phyloP scores from a whole-genome alignment of 2,113 vertebrate species.

The Cnemophilus loriae region DNA sequence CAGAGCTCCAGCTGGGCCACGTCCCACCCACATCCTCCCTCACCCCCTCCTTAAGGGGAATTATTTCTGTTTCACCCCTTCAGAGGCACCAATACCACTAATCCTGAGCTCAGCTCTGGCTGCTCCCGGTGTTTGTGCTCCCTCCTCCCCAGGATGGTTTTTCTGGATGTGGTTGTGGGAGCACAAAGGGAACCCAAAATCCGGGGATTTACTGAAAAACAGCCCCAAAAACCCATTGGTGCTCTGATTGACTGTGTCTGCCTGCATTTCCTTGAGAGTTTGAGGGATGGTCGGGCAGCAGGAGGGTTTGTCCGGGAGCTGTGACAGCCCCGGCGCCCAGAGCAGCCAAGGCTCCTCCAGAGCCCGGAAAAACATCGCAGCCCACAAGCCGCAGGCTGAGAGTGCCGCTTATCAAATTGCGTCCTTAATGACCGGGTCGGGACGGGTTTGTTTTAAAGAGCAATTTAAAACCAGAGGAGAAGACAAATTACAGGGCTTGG shows the following conservation, averaged over 20 bases:
- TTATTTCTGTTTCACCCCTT: too few relatives aligned
- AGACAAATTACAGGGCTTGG: not conserved
- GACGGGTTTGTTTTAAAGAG: not conserved
- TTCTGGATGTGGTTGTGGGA: not conserved
- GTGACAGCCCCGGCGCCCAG: too few relatives aligned
- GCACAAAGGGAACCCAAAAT: not conserved
- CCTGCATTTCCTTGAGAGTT: not conserved
- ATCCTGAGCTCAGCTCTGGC: not conserved
- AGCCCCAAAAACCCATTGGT: fast-evolving
- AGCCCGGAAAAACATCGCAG: not conserved
- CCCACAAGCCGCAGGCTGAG: not conserved
- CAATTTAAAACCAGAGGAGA: not conserved
- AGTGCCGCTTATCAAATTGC: not conserved
- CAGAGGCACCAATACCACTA: too few relatives aligned
- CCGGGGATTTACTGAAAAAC: not conserved
- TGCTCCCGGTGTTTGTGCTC: fast-evolving
- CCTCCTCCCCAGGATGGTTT: too few relatives aligned
- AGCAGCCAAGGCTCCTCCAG: not conserved
- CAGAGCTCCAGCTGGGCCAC: too few relatives aligned
- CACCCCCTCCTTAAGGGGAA: too few relatives aligned
- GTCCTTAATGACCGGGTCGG: not conserved
- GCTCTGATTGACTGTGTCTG: not conserved
- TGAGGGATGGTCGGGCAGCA: not conserved
- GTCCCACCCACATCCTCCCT: too few relatives aligned
- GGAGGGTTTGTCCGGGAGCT: too few relatives aligned